Evolutionary conservation across 2,888 invertebrate genomes (phyloP).

Genomic region (Coleophora flavipennella): DNA sequence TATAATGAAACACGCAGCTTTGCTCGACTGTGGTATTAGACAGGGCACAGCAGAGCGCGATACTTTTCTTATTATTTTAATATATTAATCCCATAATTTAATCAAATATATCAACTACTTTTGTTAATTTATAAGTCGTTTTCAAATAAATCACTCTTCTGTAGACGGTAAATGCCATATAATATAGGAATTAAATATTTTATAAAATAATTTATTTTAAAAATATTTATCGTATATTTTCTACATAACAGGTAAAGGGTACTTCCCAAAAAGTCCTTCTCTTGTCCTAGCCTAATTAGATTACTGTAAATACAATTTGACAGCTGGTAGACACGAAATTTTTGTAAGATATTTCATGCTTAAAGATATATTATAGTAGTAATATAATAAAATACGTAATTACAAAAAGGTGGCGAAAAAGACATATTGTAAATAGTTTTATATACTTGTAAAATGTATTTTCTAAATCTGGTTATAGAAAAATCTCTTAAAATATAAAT

Average conservation of each 20-base stretch:
- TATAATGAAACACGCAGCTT: too few species aligned
- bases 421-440: constrained; percentile 61
- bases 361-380: too few species aligned
- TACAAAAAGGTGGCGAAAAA: constrained; percentile 59
- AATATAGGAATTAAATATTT: constrained; percentile 65
- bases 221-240: constrained; percentile 3
- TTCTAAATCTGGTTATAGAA: constrained; percentile 53
- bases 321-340: too few species aligned
- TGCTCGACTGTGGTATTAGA: too few species aligned
- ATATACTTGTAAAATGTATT: constrained; percentile 30
- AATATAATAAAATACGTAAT: too few species aligned
- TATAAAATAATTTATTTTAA: constrained; percentile 34
- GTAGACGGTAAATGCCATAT: constrained; percentile 70
- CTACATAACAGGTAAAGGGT: too few species aligned
- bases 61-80: constrained; percentile 5
- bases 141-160: constrained; percentile 61
- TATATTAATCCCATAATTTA: constrained; percentile 48
- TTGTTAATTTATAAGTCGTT: constrained; percentile 55
- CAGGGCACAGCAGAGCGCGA: too few species aligned
- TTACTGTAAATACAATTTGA: too few species aligned
- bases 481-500: constrained; percentile 72
- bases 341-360: too few species aligned
- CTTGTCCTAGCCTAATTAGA: too few species aligned
- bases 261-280: constrained; percentile 28
- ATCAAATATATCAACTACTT: constrained; percentile 48